Base-by-base conservation (phyloP, 2,888 invertebrate genomes). In the Crepidodera aurea region DNA sequence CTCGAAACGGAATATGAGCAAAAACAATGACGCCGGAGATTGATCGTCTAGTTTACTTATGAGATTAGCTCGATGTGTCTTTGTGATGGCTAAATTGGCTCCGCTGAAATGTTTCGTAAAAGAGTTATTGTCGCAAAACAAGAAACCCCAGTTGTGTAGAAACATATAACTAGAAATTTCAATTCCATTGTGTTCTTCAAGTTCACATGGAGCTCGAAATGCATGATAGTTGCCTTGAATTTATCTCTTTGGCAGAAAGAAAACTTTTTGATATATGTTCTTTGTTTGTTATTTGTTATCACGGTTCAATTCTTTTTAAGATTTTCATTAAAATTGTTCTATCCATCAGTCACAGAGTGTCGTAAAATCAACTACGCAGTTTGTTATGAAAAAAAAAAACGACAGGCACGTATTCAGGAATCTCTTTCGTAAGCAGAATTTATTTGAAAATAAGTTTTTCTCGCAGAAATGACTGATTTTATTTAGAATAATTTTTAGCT, bases 11-110 rank as follows among this genome's bases (percentile, higher is more conserved):
- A 63, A 67, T 69, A 69, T 67, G 68, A 69, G 68, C 73, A 74
- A 74, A 75, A 75, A 75, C 75, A 73, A 71, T 74, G 75, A 71
- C 67, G 72, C 66, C 69, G 73, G 71, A 75, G 74, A 74, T 74
- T 69, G 73, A 73, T 69, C 71, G 53, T 51, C 62, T 55, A 68
- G 65, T 69, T 70, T 69, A 72, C 72, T 72, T 71, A 71, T 67
- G 71, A 67, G 71, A 73, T 73, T 73, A 69, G 66, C 51, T 66
- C 34, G 32, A 40, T 53, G 39, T 32, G 58, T 59, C 58, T 62
- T 62, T 46, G 54, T 46, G 67, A 70, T 70, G 61, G 68, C 61
- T 39, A 54, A 68, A 72, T 70, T 68, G 71, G 66, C 62, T 62
- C 57, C 48, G 71, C 65, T 63, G 71, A 71, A 73, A 72, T 72